These are phyloP conservation scores for Panzeria rudis DNA, from an alignment of 2,888 invertebrate genomes.

Conservation along the genomic window DNA sequence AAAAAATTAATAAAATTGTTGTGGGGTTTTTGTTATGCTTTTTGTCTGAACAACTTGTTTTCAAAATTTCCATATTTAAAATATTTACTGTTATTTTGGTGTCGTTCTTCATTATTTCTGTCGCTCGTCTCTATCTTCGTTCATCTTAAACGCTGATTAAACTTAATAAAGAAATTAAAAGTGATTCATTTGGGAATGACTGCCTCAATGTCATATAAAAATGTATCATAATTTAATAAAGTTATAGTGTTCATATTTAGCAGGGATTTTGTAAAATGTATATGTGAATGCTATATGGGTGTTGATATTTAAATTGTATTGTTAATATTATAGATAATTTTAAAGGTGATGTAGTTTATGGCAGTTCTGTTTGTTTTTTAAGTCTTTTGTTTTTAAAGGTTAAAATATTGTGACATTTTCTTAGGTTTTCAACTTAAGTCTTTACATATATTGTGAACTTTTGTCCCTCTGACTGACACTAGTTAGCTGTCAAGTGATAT, in stretches of 20 bases:
- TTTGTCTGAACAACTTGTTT: conserved; percentile 27
- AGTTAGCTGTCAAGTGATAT: neutral
- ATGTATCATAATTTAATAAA: neutral
- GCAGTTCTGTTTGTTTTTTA: neutral
- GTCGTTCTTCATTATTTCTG: neutral
- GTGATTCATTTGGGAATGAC: conserved; percentile 13
- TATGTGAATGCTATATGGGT: neutral
- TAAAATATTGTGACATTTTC: neutral
- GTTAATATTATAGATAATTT: neutral
- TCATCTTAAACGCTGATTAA: neutral
- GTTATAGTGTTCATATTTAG: neutral
- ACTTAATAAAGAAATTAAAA: neutral
- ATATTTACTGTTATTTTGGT: conserved; percentile 2
- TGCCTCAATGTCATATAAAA: neutral
- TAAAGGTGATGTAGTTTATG: neutral
- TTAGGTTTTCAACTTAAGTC: neutral
- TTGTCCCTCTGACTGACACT: neutral
- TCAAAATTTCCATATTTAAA: conserved; percentile 37
- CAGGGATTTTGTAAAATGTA: neutral
- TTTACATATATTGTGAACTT: neutral
- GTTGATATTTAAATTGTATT: neutral
- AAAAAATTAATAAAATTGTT: neutral
- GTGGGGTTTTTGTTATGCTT: neutral
- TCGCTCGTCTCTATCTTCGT: neutral
- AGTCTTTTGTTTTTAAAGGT: neutral